Conservation (phyloP, 2,113 vertebrate genomes). For the Mesitornis unicolor region DNA sequence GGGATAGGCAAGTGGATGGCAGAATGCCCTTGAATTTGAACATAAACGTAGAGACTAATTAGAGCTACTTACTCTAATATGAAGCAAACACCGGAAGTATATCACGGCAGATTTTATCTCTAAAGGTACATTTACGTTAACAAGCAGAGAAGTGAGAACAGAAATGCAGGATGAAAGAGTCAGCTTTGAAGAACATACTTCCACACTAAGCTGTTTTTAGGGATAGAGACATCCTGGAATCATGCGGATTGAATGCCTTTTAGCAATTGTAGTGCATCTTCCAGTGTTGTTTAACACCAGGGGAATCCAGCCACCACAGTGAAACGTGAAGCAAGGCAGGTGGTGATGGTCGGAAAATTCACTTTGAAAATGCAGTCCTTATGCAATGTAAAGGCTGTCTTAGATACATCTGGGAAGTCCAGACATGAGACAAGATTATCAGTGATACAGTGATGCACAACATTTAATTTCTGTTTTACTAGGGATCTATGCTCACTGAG, state of each 20-base stretch:
- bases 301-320: neutral
- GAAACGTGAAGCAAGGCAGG: neutral
- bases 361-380: neutral
- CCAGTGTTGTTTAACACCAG: neutral
- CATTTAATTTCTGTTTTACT: neutral
- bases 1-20: neutral
- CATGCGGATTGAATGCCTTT: fast-evolving
- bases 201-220: neutral
- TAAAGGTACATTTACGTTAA: neutral
- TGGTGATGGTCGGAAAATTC: neutral
- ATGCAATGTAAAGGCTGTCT: neutral
- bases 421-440: neutral
- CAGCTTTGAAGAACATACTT: neutral
- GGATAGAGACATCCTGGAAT: neutral
- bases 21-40: constrained; percentile 23
- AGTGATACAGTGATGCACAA: neutral
- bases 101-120: neutral
- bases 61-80: neutral
- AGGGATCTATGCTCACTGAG: neutral
- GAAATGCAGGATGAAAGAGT: neutral
- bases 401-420: neutral
- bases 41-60: neutral
- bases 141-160: neutral
- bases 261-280: neutral
- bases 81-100: neutral